Evolutionary conservation across 2,113 vertebrate species (phyloP), one percentile per base, ranked within the genome.

Genomic region (Turnix velox): DNA sequence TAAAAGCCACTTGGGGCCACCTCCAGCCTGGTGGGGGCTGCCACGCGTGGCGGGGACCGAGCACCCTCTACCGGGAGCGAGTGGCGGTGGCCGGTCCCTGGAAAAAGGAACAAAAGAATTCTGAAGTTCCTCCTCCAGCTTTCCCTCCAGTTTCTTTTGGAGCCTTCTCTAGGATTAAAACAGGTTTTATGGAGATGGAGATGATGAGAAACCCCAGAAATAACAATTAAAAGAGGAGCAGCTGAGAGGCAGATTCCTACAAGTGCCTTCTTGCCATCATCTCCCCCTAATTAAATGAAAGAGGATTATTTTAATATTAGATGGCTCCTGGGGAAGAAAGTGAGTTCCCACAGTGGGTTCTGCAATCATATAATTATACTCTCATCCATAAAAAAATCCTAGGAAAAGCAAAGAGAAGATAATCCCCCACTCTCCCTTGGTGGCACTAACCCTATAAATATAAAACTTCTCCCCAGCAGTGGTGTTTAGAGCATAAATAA

Each of bases 11-110:
- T 18, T 18, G 6, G 22, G 22, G 68, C 68, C 68, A 25, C 8
- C 37, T 7, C 31, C 31, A 18, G 33, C 33, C 66, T 2, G 45
- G 31, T 30, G 25, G 45, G 37, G 37, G 52, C 22, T 15, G 57
- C 39, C 15, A 7, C 17, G n/a, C 37, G 33, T 28, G 37, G 33
- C 40, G 76, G 69, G 11, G 46, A 48, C 48, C 20, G 87, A 90
- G 87, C 92, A 43, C 87, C 87, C 92, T 68, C 87, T 93, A 83
- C 42, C 55, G 87, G 91, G 71, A 28, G 37, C 59, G 31, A 58
- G 7, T 14, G 24, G 25, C n/a, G 48, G 15, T 30, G 18, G 59
- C 59, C 27, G 59, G 18, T 14, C 27, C 37, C 8, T 25, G 59
- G 59, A 10, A 18, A 52, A 30, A 14, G 25, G 48, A 48, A 31